Evolutionary conservation across 1,140 invertebrate species (phyloP).

Genomic region (Marisa cornuarietis): DNA sequence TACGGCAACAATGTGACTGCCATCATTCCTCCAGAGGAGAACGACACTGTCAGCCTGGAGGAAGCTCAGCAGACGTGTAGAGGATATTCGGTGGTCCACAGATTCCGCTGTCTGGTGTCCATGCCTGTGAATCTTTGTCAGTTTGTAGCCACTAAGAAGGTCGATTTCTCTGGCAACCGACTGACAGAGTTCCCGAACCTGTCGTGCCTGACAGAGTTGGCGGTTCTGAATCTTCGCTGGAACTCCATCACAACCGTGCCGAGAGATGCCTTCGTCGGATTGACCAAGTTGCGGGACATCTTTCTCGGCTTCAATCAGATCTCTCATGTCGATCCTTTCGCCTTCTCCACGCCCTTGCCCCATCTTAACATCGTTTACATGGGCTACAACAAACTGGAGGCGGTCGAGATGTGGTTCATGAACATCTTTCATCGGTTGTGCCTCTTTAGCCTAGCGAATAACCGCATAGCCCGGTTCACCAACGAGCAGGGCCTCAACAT

Average conservation of each 20-base stretch:
- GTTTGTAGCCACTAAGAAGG: no score
- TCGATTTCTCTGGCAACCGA: no score
- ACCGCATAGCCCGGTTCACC: constrained; percentile 25
- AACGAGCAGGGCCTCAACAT: constrained; percentile 24
- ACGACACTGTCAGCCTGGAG: no score
- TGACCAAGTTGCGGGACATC: constrained; percentile 4
- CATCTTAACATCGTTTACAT: constrained; percentile 10
- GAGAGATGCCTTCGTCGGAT: constrained; percentile 9
- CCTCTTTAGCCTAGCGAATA: constrained; percentile 23
- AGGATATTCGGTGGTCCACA: no score
- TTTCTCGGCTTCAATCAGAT: constrained; percentile 28
- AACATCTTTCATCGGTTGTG: constrained; percentile 14
- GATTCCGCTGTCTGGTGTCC: no score
- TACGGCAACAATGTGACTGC: no score
- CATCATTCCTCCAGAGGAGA: no score
- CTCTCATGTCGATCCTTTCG: not conserved
- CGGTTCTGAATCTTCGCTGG: constrained; percentile 11
- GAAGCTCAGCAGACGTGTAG: no score
- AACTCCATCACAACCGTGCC: constrained; percentile 14
- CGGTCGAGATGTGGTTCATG: constrained; percentile 29
- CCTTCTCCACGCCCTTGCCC: constrained; percentile 8
- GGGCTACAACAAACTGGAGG: constrained; percentile 18
- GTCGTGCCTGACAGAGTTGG: not conserved
- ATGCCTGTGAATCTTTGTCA: no score
- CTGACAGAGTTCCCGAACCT: not conserved